phyloP scores from a whole-genome alignment of 2,888 invertebrate genomes.

The Trissolcus japonicus region DNA sequence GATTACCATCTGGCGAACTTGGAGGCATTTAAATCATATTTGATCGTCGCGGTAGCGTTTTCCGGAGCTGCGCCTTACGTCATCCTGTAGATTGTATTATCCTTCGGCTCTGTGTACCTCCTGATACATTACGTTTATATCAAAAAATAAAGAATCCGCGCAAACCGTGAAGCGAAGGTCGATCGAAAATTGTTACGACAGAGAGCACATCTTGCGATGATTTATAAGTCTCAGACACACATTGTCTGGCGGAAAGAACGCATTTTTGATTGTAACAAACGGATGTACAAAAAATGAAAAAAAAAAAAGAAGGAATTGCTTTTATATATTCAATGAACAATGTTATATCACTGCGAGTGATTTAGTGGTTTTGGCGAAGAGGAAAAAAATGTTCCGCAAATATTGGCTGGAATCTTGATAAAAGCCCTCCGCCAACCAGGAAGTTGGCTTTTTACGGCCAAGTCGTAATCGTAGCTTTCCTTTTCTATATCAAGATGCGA shows the following conservation, averaged over 20 bases:
- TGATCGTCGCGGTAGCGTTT: conserved; percentile 40
- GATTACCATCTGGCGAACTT: conserved; percentile 43
- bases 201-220: conserved; percentile 8
- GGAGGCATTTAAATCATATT: conserved; percentile 52
- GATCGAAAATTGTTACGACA: conserved; percentile 38
- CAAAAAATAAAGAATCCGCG: conserved; percentile 44
- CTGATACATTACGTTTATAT: conserved; percentile 52
- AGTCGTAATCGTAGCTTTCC: conserved; percentile 40
- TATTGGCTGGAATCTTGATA: conserved; percentile 23
- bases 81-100: conserved; percentile 43
- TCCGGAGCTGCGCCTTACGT: conserved; percentile 46
- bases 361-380: not conserved
- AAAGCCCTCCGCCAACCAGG: conserved; percentile 17
- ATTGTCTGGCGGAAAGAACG: too few relatives aligned
- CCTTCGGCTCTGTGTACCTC: conserved; percentile 40
- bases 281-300: too few relatives aligned
- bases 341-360: too few relatives aligned
- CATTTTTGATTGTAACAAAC: too few relatives aligned
- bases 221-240: conserved; percentile 17
- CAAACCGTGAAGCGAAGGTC: conserved; percentile 51
- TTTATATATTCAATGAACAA: too few relatives aligned
- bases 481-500: conserved; percentile 49
- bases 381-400: not conserved
- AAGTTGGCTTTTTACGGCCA: conserved; percentile 38
- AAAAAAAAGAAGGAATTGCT: not conserved